phyloP scores from a whole-genome alignment of 1,140 invertebrate genomes.

The Megalopta genalis region DNA sequence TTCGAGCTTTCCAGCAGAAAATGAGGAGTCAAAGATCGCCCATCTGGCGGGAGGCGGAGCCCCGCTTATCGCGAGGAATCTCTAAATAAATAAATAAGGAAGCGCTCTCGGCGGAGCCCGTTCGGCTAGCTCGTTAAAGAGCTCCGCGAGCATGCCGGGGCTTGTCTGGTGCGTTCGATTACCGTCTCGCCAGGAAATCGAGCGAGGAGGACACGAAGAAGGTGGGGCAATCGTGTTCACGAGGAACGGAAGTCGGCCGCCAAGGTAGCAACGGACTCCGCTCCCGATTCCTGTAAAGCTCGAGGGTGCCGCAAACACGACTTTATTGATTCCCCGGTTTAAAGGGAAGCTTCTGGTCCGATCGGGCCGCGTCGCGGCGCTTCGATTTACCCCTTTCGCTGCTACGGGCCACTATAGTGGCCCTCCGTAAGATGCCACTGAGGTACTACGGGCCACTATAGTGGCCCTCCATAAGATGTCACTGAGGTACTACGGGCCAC shows the following conservation, averaged over 20 bases:
- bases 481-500: too few relatives aligned
- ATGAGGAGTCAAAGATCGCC: too few relatives aligned
- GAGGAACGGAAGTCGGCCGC: constrained; percentile 57
- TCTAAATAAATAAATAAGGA: too few relatives aligned
- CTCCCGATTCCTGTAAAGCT: constrained; percentile 65
- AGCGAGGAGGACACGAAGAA: constrained; percentile 44
- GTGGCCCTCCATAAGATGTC: too few relatives aligned
- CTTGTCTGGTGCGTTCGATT: constrained; percentile 34
- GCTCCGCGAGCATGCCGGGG: not conserved
- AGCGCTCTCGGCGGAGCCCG: too few relatives aligned
- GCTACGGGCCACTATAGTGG: too few relatives aligned
- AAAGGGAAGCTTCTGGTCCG: constrained; percentile 72
- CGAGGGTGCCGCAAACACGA: constrained; percentile 58
- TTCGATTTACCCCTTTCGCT: not conserved
- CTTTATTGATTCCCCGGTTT: constrained; percentile 73
- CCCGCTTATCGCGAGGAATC: too few relatives aligned
- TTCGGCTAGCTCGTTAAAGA: not conserved
- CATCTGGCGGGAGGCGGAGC: too few relatives aligned
- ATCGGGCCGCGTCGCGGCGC: not conserved
- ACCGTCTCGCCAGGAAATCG: constrained; percentile 43
- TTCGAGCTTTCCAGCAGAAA: too few relatives aligned
- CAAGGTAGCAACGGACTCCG: constrained; percentile 67
- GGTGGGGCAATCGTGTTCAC: constrained; percentile 52
- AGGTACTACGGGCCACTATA: too few relatives aligned
- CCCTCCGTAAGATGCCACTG: too few relatives aligned